Conservation (phyloP, 2,797 vertebrate genomes). For the Pteropus rufus region DNA sequence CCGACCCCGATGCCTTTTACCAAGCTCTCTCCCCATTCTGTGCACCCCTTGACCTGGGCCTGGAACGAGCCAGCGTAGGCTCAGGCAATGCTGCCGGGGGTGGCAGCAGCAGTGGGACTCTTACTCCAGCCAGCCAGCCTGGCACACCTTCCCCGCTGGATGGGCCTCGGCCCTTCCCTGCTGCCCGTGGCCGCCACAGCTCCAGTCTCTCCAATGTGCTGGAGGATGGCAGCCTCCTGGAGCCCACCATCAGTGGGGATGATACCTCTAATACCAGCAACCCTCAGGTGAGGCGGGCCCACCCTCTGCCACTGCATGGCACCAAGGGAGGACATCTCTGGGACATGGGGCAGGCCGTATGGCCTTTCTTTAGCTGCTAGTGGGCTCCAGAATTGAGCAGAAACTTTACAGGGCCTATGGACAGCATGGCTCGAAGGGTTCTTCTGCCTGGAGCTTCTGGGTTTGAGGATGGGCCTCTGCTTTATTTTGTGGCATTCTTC, state of each 20-base stretch:
- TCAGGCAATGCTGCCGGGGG: conserved; percentile 73
- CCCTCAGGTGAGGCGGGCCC: conserved; percentile 88
- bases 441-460: neutral
- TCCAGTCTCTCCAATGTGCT: conserved; percentile 97
- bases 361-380: neutral
- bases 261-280: conserved; percentile 95
- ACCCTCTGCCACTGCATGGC: neutral
- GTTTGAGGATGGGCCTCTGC: neutral
- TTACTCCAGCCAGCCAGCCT: conserved; percentile 88
- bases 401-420: neutral
- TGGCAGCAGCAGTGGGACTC: conserved; percentile 73
- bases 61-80: conserved; percentile 86
- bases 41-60: conserved; percentile 87
- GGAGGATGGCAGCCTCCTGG: conserved; percentile 92
- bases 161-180: conserved; percentile 89
- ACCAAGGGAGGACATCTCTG: neutral
- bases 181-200: conserved; percentile 89
- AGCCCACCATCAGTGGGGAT: conserved; percentile 82
- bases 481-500: neutral
- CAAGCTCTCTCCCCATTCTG: conserved; percentile 92
- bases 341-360: neutral
- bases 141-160: conserved; percentile 93
- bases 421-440: neutral
- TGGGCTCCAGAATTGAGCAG: neutral
- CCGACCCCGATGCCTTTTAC: conserved; percentile 86